phyloP scores from a whole-genome alignment of 2,113 vertebrate species.

The Noctilio leporinus region DNA sequence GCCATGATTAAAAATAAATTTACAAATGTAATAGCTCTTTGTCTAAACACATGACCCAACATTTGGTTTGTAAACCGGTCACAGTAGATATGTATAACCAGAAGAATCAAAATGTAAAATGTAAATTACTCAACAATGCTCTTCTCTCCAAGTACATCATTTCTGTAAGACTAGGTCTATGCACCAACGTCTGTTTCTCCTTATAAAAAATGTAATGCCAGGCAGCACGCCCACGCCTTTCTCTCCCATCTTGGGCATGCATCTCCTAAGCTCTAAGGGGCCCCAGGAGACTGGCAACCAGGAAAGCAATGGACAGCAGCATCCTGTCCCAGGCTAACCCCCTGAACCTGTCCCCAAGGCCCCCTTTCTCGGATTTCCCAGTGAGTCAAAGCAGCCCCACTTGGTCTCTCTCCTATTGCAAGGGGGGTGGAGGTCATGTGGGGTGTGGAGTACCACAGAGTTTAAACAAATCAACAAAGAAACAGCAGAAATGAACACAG shows the following conservation, averaged over 20 bases:
- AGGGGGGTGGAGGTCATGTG: too few species aligned
- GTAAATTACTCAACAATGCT: not conserved
- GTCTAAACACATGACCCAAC: not conserved
- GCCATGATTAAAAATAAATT: constrained; percentile 23
- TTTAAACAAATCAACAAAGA: not conserved
- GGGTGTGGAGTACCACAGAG: not conserved
- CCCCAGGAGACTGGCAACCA: too few species aligned
- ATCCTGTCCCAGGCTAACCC: too few species aligned
- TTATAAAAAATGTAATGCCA: not conserved
- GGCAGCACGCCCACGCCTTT: too few species aligned
- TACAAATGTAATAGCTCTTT: not conserved
- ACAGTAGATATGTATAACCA: not conserved
- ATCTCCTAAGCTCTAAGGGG: too few species aligned
- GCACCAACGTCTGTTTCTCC: not conserved
- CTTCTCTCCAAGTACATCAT: not conserved
- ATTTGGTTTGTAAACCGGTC: not conserved
- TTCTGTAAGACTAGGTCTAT: not conserved
- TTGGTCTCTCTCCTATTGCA: too few species aligned
- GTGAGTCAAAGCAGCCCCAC: too few species aligned
- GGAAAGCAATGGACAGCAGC: too few species aligned
- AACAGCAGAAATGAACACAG: not conserved
- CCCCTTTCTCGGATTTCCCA: too few species aligned
- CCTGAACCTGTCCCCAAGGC: too few species aligned
- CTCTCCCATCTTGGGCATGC: too few species aligned
- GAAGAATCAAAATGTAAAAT: not conserved